Percentiles rank a stretch among this genome's conserved stretches.
These are phyloP conservation scores for Molossus molossus DNA, from an alignment of 2,797 vertebrate genomes.

Conservation along the genomic window DNA sequence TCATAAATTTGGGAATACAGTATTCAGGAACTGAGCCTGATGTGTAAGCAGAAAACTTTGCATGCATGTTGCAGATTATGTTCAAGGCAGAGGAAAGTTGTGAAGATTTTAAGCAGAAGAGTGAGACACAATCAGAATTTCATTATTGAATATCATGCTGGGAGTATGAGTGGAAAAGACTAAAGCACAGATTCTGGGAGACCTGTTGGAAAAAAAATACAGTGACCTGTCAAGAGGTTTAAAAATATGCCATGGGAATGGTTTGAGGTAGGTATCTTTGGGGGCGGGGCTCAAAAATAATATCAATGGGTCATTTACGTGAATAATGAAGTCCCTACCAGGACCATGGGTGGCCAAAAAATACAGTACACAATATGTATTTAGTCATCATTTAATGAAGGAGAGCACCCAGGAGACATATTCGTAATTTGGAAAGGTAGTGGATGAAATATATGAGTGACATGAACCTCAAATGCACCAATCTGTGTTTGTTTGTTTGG, in stretches of 20 bases:
- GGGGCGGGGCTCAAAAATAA: background rate
- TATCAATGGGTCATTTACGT: background rate
- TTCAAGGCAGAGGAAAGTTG: background rate
- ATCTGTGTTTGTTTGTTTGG: background rate
- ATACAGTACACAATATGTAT: background rate
- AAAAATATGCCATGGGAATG: background rate
- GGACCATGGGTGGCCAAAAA: background rate
- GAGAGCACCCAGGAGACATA: background rate
- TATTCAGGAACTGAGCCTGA: background rate
- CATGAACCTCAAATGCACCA: background rate
- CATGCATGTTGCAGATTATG: background rate
- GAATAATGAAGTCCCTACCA: background rate
- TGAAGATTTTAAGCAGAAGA: conserved; percentile 28
- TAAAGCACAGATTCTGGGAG: background rate
- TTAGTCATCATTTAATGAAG: conserved; percentile 1
- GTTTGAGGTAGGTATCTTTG: background rate
- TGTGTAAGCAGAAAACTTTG: background rate
- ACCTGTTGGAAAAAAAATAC: background rate
- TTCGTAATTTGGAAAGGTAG: background rate
- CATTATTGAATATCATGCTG: background rate
- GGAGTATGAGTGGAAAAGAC: background rate
- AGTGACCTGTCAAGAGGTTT: background rate
- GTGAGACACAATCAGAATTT: conserved; percentile 5
- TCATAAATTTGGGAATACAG: background rate
- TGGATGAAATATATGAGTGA: background rate